Evolutionary conservation across 2,888 invertebrate species (phyloP).

Genomic region (Rhogogaster chlorosoma): DNA sequence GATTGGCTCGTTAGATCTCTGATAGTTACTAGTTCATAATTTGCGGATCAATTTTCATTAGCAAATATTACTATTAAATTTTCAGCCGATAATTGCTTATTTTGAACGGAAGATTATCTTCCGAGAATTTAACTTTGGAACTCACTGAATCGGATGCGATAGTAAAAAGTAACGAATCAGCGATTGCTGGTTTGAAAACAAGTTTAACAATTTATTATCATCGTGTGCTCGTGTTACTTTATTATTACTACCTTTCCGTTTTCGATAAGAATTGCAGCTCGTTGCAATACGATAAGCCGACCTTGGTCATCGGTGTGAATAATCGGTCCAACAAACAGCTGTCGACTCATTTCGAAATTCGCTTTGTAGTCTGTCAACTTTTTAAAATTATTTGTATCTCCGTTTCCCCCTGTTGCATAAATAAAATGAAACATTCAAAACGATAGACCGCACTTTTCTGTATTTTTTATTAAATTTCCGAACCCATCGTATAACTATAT

Average conservation of each 20-base stretch:
- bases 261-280: conserved; percentile 67
- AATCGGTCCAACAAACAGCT: conserved; percentile 70
- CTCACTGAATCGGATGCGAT: not conserved
- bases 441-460: not conserved
- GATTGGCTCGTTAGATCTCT: too few species aligned
- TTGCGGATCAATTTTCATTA: too few species aligned
- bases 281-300: conserved; percentile 64
- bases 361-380: not conserved
- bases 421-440: not conserved
- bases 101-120: not conserved
- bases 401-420: not conserved
- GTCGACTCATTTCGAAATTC: conserved; percentile 58
- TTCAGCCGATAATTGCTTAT: not conserved
- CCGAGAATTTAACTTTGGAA: not conserved
- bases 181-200: not conserved
- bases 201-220: not conserved
- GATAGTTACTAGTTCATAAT: too few species aligned
- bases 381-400: not conserved
- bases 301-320: conserved; percentile 66
- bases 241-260: conserved; percentile 69
- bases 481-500: not conserved
- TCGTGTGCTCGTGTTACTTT: not conserved
- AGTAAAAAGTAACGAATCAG: not conserved
- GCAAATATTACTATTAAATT: not conserved
- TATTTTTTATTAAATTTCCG: not conserved